Evolutionary conservation across 2,113 vertebrate genomes (phyloP).

Genomic region (Catharus bicknelli): DNA sequence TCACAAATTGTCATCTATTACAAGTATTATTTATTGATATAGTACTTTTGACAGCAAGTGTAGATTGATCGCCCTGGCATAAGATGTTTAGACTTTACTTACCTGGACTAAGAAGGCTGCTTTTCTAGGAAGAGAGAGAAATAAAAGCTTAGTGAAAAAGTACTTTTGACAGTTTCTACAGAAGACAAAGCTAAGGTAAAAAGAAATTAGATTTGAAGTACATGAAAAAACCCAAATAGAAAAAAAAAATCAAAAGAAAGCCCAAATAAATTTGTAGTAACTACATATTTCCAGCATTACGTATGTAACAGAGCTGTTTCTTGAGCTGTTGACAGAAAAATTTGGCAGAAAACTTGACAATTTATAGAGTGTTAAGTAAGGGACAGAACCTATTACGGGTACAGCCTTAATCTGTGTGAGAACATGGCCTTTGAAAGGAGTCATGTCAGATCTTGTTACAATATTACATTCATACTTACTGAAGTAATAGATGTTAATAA

Average conservation of each 20-base stretch:
- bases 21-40: neutral
- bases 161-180: neutral
- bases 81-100: conserved; percentile 3
- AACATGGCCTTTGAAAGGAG: neutral
- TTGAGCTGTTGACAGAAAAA: neutral
- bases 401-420: neutral
- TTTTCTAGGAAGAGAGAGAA: conserved; percentile 80
- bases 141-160: neutral
- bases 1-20: neutral
- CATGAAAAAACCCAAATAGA: neutral
- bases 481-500: conserved; percentile 88
- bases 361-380: neutral
- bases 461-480: conserved; percentile 74
- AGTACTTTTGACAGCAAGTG: neutral
- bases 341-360: neutral
- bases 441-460: neutral
- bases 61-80: neutral
- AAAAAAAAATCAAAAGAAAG: neutral
- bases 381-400: neutral
- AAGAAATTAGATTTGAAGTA: neutral
- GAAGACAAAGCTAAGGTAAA: neutral
- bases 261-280: neutral
- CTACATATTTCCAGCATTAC: neutral
- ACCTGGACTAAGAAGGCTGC: conserved; percentile 89
- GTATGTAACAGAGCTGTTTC: neutral